Conservation (phyloP, 2,113 vertebrate genomes). For the Empidonax alnorum region DNA sequence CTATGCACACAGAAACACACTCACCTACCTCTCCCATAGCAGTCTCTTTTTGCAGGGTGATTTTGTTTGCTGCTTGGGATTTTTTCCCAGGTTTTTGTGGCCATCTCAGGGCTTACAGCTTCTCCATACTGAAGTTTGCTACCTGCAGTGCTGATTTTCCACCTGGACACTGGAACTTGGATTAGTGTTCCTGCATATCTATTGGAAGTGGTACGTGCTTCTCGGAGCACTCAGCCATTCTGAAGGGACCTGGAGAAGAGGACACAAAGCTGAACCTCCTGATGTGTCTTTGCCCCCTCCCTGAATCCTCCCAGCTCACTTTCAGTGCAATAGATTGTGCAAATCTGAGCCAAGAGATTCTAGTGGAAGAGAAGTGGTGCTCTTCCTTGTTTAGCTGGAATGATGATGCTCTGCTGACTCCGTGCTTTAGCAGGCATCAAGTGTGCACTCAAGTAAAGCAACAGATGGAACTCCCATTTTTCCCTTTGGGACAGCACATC, state of each 20-base stretch:
- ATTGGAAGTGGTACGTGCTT: background rate
- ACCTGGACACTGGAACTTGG: background rate
- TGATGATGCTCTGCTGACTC: background rate
- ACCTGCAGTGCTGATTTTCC: background rate
- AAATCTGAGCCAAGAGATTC: background rate
- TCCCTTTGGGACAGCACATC: background rate
- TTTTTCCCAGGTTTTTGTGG: background rate
- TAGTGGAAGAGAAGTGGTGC: background rate
- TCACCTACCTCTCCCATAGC: background rate
- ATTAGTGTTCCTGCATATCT: background rate
- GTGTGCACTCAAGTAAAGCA: background rate
- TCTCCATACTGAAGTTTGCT: background rate
- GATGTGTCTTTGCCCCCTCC: background rate
- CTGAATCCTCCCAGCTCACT: background rate
- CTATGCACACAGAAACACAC: fast-evolving
- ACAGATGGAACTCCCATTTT: background rate
- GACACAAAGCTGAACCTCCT: background rate
- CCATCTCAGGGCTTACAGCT: background rate
- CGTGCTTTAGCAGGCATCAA: fast-evolving
- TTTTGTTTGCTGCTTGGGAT: background rate
- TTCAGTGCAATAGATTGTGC: background rate
- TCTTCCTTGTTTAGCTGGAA: background rate
- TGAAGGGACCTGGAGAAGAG: background rate
- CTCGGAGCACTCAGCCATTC: background rate
- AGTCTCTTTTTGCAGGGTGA: background rate